Evolutionary conservation across 2,113 vertebrate genomes (phyloP), one percentile per base, ranked within the genome.

Genomic region (Centropristis striata): DNA sequence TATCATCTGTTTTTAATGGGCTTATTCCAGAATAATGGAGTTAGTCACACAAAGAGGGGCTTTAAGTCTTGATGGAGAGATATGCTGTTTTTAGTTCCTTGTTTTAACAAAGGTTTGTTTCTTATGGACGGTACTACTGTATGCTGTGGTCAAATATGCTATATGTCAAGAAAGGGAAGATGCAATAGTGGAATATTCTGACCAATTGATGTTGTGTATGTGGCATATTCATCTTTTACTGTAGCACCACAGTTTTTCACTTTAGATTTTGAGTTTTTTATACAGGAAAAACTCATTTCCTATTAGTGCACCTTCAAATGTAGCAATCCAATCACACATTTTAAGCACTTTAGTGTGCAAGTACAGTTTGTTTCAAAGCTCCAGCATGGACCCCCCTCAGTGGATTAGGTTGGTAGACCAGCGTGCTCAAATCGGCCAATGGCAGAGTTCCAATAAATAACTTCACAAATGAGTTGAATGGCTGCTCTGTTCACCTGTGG

Each of bases 401-500:
- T 68, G 83, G 74, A 77, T 44, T 57, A 72, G 55, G 54, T 18
- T 50, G 53, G 51, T 58, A 54, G 84, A 80, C 81, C 64, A 60
- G 75, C 3, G 4, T 53, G 70, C 85, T 80, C 63, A 80, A 85
- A 87, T 84, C 78, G 46, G 54, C 14, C 57, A 28, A 75, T 87
- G 86, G 91, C 86, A 66, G 55, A 63, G 21, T 47, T 84, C 89
- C 87, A 88, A 73, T 53, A 55, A 80, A 84, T 85, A 89, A 78
- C 81, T 87, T 78, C 68, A 84, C 87, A 64, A 64, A 59, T 4
- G 5, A 77, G 75, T 68, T 94, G 78, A 91, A 87, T 85, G 73
- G 75, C 74, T 72, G 46, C 83, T 74, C 87, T 90, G 88, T 91
- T 86, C 71, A 86, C 74, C 86, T 82, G 73, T 51, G 63, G 77